These are phyloP conservation scores for Chaetodon trifascialis DNA, from an alignment of 2,113 vertebrate species.

Conservation along the genomic window DNA sequence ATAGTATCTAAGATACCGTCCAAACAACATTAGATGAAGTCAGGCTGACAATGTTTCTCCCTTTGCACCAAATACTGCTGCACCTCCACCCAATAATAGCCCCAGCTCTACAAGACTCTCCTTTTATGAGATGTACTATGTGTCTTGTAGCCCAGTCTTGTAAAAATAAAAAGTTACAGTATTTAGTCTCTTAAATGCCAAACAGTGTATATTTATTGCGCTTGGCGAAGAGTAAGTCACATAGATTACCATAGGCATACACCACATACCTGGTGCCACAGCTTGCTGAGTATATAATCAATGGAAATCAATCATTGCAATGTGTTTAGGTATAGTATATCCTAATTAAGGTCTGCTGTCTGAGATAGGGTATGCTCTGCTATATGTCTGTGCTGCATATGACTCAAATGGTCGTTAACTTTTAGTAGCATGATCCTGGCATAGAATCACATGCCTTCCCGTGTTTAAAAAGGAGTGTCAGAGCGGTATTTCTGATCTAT, in stretches of 20 bases:
- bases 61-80: conserved; percentile 38
- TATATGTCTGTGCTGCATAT: background rate
- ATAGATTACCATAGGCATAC: background rate
- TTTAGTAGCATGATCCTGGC: background rate
- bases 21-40: conserved; percentile 54
- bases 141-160: conserved; percentile 22
- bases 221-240: conserved; percentile 3
- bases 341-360: background rate
- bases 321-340: background rate
- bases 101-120: conserved; percentile 13
- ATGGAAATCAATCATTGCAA: background rate
- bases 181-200: background rate
- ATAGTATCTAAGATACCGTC: conserved; percentile 50
- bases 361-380: background rate
- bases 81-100: conserved; percentile 31
- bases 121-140: conserved; percentile 33
- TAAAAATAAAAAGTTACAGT: conserved; percentile 2
- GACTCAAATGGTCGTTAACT: background rate
- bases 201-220: background rate
- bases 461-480: conserved; percentile 34
- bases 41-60: conserved; percentile 34
- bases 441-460: background rate
- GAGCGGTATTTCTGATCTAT: conserved; percentile 23
- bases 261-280: background rate
- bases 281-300: background rate